These are phyloP conservation scores for Haliclystus octoradiatus DNA, from an alignment of 30 jellyfish, hydroid and myxozoan genomes.

Conservation along the genomic window DNA sequence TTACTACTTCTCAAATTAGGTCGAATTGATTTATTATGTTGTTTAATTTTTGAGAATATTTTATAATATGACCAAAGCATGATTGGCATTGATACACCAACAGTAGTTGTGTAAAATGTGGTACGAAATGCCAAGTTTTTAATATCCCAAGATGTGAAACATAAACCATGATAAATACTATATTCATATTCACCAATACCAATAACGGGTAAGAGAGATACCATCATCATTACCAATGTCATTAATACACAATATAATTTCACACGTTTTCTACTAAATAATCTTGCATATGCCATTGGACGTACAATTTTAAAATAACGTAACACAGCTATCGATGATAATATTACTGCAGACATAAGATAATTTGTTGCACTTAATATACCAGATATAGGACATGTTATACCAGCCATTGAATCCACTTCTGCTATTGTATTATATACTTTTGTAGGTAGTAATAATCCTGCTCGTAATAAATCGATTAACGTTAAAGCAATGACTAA, in stretches of 20 bases:
- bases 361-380: not conserved
- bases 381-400: not conserved
- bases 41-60: not conserved
- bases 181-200: not conserved
- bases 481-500: not conserved
- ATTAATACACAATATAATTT: not conserved
- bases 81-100: not conserved
- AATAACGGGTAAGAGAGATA: not conserved
- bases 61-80: not conserved
- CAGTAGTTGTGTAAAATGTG: not conserved
- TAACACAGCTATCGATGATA: not conserved
- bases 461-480: not conserved
- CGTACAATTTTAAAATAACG: not conserved
- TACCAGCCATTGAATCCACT: constrained; percentile 1
- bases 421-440: not conserved
- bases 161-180: not conserved
- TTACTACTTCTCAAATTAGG: not conserved
- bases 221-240: not conserved
- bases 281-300: not conserved
- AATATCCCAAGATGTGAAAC: not conserved
- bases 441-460: not conserved
- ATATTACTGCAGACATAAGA: not conserved
- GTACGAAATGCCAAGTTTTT: not conserved
- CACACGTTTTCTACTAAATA: not conserved
- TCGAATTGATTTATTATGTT: not conserved